Base-by-base conservation (phyloP, 2,797 vertebrate species). In the Neoniphon sammara region DNA sequence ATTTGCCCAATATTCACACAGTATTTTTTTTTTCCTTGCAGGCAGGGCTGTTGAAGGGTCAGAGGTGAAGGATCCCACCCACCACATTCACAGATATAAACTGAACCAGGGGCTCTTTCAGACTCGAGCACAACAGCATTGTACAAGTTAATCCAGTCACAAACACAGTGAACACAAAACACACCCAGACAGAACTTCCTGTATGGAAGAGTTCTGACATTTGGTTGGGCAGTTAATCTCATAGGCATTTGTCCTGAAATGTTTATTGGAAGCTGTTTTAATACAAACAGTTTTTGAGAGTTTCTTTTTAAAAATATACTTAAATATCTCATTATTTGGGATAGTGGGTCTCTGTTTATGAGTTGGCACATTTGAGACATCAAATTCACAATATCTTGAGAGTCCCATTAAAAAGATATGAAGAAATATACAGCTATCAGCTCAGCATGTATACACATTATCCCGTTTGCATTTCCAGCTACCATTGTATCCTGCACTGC, bases 41-140 rank as follows among this genome's bases (percentile, higher is more conserved):
- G 25, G 44, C 75, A 91, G 80, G 49, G 46, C 49, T 66, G 44
- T 34, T 52, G 31, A 36, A 21, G 15, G 77, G n/a, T 10, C 63
- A 27, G 25, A 60, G 11, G 25, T 27, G 25, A 72, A 58, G 20
- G 58, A 77, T 34, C 30, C 21, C 1, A 1, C 46, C 18, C 30
- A 50, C 3, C 52, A 39, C 21, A 61, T 44, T 55, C 47, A 23
- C 39, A 73, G 70, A 34, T 61, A 62, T 46, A 31, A 9, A 2
- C 46, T 20, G 56, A 78, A 46, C 57, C 57, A 36, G n/a, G 31
- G 36, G 7, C 34, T 30, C 12, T 53, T 30, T 20, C 15, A 31
- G 71, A 64, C 27, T 60, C 8, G 57, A 58, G 62, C 56, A 56
- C 60, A 34, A 31, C 46, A 2, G 7, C 59, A 39, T 12, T 55